Evolutionary conservation across 1,140 invertebrate species (phyloP), one percentile per base, ranked within the genome.

Genomic region (Drosophila bocki): DNA sequence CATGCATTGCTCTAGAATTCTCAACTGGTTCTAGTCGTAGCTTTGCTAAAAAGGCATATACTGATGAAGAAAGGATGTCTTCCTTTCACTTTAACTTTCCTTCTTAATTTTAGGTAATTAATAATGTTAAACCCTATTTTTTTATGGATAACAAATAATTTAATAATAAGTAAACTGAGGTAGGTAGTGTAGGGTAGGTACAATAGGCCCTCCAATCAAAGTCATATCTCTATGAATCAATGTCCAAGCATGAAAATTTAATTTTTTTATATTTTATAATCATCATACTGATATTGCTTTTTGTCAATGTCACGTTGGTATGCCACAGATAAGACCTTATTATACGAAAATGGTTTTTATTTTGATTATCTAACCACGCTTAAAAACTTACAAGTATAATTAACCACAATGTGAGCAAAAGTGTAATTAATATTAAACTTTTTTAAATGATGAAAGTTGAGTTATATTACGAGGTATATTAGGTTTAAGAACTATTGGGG

Each of bases 211-310:
- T 19, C 11, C 7, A 53, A 35, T 33, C n/a, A 51, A n/a, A 12
- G 1, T 6, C 50, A 53, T 35, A 35, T 35, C 50, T 54, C 17
- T 22, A 9, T 22, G 51, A 19, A 35, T 35, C 32, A 53, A 54
- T 54, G 19, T 22, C 8, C 19, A 22, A 26, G 7, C 53, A 26
- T 39, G 13, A 56, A 56, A 13, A 11, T 26, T 4, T 54, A 22
- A 15, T 3, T n/a, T 54, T 37, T 22, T 15, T 8, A 22, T 37
- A 11, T 22, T 44, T 64, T 17, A 11, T 6, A 44, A 60, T 19
- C 35, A 17, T 44, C 53, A 64, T n/a, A 17, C 7, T 61, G 57
- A 64, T 61, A 62, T 22, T 17, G 57, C 7, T 13, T 33, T 35
- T 61, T 12, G 22, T 0, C 3, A 26, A 44, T 35, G 39, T 35